phyloP scores from a whole-genome alignment of 2,113 vertebrate species.

The Carassius gibelio region DNA sequence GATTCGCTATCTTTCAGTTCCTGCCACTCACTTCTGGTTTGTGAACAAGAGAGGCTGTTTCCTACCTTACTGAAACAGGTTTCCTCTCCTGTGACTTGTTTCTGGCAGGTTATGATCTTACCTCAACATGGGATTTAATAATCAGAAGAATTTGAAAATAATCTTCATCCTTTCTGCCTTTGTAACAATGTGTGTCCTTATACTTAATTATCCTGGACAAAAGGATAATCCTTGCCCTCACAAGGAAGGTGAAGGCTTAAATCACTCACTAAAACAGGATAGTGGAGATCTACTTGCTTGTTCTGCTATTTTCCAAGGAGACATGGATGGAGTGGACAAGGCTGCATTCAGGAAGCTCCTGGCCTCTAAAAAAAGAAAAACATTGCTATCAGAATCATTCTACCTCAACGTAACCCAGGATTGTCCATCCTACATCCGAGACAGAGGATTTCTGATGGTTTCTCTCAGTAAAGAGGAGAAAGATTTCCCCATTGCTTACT shows the following conservation, averaged over 20 bases:
- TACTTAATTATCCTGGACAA: conserved; percentile 24
- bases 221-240: conserved; percentile 26
- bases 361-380: conserved; percentile 27
- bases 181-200: conserved; percentile 17
- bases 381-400: conserved; percentile 57
- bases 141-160: background rate
- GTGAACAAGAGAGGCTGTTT: background rate
- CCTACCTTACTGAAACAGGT: background rate
- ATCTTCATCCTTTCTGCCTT: conserved; percentile 19
- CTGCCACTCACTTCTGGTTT: background rate
- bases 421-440: conserved; percentile 73
- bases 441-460: conserved; percentile 75
- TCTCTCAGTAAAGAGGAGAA: conserved; percentile 83
- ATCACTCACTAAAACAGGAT: conserved; percentile 35
- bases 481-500: conserved; percentile 85
- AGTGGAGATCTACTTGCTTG: conserved; percentile 71
- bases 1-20: background rate
- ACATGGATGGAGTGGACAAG: conserved; percentile 39
- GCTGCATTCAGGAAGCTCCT: conserved; percentile 66
- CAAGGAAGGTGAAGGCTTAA: background rate
- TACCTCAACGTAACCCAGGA: conserved; percentile 80
- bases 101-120: background rate
- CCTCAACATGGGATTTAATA: conserved; percentile 23
- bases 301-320: conserved; percentile 73
- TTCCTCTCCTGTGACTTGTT: background rate